Evolutionary conservation across 2,888 invertebrate species (phyloP).

Genomic region (Sesia apiformis): DNA sequence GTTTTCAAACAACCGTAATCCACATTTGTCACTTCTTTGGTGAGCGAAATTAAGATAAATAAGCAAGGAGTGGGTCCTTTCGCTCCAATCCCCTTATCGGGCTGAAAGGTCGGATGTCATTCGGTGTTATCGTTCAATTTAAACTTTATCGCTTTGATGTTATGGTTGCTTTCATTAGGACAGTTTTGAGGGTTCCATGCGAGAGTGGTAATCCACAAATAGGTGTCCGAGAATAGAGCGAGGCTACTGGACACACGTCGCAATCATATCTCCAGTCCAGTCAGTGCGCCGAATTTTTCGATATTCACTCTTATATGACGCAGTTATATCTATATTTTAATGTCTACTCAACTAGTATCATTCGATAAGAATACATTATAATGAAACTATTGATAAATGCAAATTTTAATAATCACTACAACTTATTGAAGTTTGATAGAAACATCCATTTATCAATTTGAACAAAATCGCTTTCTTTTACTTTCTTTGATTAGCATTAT

Average conservation of each 20-base stretch:
- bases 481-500: no score
- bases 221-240: slow-evolving; percentile 72
- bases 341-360: no score
- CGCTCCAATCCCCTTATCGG: slow-evolving; percentile 30
- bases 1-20: slow-evolving; percentile 45
- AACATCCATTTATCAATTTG: no score
- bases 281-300: slow-evolving; percentile 33
- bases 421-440: no score
- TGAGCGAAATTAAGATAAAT: slow-evolving; percentile 67
- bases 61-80: slow-evolving; percentile 65
- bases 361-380: no score
- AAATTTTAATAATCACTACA: no score
- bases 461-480: no score
- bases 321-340: neutral
- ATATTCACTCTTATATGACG: neutral
- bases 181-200: slow-evolving; percentile 42
- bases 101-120: slow-evolving; percentile 33
- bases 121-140: slow-evolving; percentile 21
- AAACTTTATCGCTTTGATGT: slow-evolving; percentile 28
- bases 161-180: slow-evolving; percentile 43
- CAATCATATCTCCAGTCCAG: slow-evolving; percentile 42
- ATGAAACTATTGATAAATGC: slow-evolving; percentile 23
- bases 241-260: slow-evolving; percentile 50
- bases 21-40: slow-evolving; percentile 58
- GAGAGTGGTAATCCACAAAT: slow-evolving; percentile 64